Evolutionary conservation across 2,888 invertebrate genomes (phyloP).

Genomic region (Clistopyga incitator): DNA sequence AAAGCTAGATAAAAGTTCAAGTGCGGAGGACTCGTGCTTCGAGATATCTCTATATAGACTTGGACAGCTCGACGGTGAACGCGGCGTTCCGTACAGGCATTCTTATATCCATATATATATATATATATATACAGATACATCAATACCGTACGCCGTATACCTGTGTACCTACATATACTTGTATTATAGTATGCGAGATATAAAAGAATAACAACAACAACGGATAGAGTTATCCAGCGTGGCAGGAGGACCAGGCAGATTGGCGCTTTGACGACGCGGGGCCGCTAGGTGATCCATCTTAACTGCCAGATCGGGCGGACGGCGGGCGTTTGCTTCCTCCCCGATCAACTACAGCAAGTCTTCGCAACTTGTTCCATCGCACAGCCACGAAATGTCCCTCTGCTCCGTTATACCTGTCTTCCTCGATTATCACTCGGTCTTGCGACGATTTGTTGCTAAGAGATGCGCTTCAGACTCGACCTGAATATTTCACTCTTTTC

Average conservation of each 20-base stretch:
- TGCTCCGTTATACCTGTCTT: slow-evolving; percentile 76
- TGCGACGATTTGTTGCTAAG: slow-evolving; percentile 61
- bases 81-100: slow-evolving; percentile 32
- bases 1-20: slow-evolving; percentile 41
- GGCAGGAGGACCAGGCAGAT: slow-evolving; percentile 58
- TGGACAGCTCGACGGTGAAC: slow-evolving; percentile 36
- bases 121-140: background rate
- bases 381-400: slow-evolving; percentile 72
- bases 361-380: slow-evolving; percentile 27
- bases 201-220: slow-evolving; percentile 72
- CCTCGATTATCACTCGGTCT: slow-evolving; percentile 75
- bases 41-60: slow-evolving; percentile 35
- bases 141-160: background rate
- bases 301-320: slow-evolving; percentile 72
- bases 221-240: slow-evolving; percentile 73
- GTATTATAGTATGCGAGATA: slow-evolving; percentile 47
- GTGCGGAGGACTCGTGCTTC: slow-evolving; percentile 36
- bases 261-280: slow-evolving; percentile 75
- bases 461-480: background rate
- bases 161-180: background rate
- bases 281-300: slow-evolving; percentile 80
- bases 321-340: slow-evolving; percentile 24
- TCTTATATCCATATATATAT: slow-evolving; percentile 3
- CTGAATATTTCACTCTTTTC: background rate
- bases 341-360: slow-evolving; percentile 4